Conservation (phyloP, 2,888 invertebrate genomes). For the Leucoptera coffeella region DNA sequence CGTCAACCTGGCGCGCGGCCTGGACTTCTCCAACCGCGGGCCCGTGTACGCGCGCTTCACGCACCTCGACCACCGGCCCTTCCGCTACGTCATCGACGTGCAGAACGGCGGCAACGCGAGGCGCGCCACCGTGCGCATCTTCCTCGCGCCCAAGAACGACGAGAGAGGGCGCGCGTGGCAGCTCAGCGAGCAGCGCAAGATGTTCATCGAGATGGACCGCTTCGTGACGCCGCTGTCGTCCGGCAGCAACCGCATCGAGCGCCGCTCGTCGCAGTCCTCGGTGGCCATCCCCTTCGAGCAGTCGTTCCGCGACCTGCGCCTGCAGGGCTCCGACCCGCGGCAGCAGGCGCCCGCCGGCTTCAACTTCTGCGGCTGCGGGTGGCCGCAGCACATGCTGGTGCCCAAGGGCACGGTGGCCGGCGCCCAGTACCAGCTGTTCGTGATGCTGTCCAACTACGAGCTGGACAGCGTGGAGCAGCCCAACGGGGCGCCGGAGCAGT, state of each 20-base stretch:
- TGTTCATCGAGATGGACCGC: constrained; percentile 71
- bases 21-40: constrained; percentile 70
- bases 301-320: constrained; percentile 49
- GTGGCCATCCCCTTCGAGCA: constrained; percentile 54
- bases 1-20: constrained; percentile 70
- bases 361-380: constrained; percentile 59
- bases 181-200: constrained; percentile 59
- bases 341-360: constrained; percentile 18
- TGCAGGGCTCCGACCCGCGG: constrained; percentile 16
- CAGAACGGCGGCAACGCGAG: constrained; percentile 41
- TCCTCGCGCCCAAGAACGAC: constrained; percentile 63
- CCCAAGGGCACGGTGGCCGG: constrained; percentile 43
- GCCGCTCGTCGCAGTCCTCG: constrained; percentile 54
- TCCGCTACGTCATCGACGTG: constrained; percentile 54
- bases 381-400: constrained; percentile 55
- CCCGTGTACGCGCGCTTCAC: constrained; percentile 65
- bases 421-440: constrained; percentile 27
- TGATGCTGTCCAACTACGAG: constrained; percentile 45
- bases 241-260: constrained; percentile 49
- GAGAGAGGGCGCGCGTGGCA: constrained; percentile 60
- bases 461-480: constrained; percentile 31
- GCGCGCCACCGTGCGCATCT: constrained; percentile 63
- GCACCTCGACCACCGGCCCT: constrained; percentile 71
- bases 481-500: constrained; percentile 16
- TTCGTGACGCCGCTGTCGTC: constrained; percentile 59